These are phyloP conservation scores for Dipodomys spectabilis DNA, from an alignment of 2,113 vertebrate species.

Conservation along the genomic window DNA sequence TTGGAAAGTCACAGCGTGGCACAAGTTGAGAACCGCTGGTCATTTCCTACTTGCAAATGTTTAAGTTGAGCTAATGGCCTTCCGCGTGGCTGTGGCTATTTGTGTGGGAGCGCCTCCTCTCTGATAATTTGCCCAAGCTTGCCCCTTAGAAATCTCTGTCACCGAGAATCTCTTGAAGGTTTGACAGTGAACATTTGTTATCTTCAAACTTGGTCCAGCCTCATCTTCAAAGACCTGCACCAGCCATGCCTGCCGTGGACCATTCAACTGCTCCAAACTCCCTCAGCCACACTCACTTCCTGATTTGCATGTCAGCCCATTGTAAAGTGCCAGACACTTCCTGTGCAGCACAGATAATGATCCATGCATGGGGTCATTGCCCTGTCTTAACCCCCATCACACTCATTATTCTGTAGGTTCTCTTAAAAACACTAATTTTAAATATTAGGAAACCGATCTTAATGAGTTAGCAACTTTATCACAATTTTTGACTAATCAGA, in stretches of 20 bases:
- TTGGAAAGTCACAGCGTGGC: background rate
- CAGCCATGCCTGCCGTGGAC: background rate
- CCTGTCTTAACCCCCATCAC: background rate
- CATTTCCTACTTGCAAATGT: background rate
- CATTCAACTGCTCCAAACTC: conserved; percentile 43
- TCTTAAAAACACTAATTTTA: conserved; percentile 25
- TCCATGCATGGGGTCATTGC: background rate
- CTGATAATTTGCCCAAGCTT: background rate
- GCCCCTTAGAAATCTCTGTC: background rate
- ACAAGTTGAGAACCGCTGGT: background rate
- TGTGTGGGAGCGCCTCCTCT: background rate
- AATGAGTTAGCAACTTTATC: conserved; percentile 24
- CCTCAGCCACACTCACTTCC: conserved; percentile 60
- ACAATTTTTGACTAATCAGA: conserved; percentile 31
- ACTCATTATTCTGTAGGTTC: background rate
- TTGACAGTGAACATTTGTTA: background rate
- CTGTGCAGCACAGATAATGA: conserved; percentile 67
- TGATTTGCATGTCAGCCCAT: conserved; percentile 41
- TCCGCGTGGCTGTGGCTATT: background rate
- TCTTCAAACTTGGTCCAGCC: background rate
- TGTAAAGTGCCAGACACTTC: conserved; percentile 66
- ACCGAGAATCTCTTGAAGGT: background rate
- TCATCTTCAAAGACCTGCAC: conserved; percentile 2
- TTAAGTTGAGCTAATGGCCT: background rate
- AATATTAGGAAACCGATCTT: background rate